phyloP scores from a whole-genome alignment of 2,113 vertebrate genomes.

The Callionymus lyra region DNA sequence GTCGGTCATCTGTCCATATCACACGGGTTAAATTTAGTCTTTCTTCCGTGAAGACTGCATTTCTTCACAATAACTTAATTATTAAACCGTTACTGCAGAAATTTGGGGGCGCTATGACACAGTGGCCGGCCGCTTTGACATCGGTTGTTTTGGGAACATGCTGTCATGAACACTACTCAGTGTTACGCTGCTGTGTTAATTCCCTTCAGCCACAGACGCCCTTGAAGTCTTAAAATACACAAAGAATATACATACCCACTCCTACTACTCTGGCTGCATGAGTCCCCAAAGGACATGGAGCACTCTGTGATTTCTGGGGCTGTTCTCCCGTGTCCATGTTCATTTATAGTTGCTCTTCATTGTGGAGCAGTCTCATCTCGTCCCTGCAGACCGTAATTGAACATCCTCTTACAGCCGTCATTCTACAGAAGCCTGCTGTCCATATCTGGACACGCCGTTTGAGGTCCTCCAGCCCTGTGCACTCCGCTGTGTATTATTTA shows the following conservation, averaged over 20 bases:
- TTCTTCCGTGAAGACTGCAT: constrained; percentile 7
- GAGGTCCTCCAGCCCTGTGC: constrained; percentile 16
- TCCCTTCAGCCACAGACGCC: constrained; percentile 65
- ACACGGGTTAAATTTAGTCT: constrained; percentile 30
- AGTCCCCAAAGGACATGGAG: constrained; percentile 60
- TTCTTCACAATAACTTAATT: background rate
- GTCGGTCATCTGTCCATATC: constrained; percentile 17
- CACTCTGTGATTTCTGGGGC: constrained; percentile 75
- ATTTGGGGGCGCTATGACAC: constrained; percentile 2
- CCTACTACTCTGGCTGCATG: constrained; percentile 28
- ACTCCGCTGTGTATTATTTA: no score
- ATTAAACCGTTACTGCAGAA: constrained; percentile 3
- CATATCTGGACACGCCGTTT: constrained; percentile 68
- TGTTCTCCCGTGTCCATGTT: constrained; percentile 74
- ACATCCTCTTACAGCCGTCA: constrained; percentile 50
- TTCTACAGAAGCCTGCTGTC: constrained; percentile 72
- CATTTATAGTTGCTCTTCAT: constrained; percentile 79
- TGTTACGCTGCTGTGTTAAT: constrained; percentile 52
- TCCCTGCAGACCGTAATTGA: constrained; percentile 42
- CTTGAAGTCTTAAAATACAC: constrained; percentile 68
- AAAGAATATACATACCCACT: constrained; percentile 39
- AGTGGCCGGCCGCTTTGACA: constrained; percentile 16
- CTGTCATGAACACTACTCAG: constrained; percentile 39
- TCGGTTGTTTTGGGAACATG: constrained; percentile 38
- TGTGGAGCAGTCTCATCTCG: constrained; percentile 66